Evolutionary conservation across 2,888 invertebrate species (phyloP).

Genomic region (Lacanobia wlatinum): DNA sequence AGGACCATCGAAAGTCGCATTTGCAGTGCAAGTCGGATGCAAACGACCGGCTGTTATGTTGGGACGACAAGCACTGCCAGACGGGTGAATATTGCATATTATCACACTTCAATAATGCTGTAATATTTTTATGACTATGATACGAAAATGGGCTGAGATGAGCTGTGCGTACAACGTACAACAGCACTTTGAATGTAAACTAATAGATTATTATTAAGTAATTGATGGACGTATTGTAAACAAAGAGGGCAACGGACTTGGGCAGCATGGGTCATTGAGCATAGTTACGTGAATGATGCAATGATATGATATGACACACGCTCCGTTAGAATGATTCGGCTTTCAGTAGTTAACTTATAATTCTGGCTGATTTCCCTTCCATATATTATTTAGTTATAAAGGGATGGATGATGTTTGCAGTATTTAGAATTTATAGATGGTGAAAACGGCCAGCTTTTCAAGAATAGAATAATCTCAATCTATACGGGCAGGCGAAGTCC

Average conservation of each 20-base stretch:
- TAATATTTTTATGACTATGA: not conserved
- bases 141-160: not conserved
- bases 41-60: slow-evolving; percentile 92
- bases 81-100: slow-evolving; percentile 85
- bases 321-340: slow-evolving; percentile 15
- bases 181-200: slow-evolving; percentile 25
- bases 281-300: slow-evolving; percentile 45
- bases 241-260: slow-evolving; percentile 53
- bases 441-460: not conserved
- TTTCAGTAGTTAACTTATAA: slow-evolving; percentile 12
- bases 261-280: slow-evolving; percentile 49
- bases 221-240: slow-evolving; percentile 42
- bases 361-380: not conserved
- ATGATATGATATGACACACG: slow-evolving; percentile 43
- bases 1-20: slow-evolving; percentile 73
- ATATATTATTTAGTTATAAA: not conserved
- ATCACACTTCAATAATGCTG: not conserved
- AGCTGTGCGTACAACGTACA: not conserved
- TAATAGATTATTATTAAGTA: slow-evolving; percentile 36
- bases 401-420: no score
- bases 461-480: not conserved
- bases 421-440: slow-evolving; percentile 7
- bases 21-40: slow-evolving; percentile 81
- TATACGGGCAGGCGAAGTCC: no score
- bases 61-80: slow-evolving; percentile 95